Evolutionary conservation across 2,888 invertebrate genomes (phyloP), one percentile per base, ranked within the genome.

Genomic region (Anodontia alba): DNA sequence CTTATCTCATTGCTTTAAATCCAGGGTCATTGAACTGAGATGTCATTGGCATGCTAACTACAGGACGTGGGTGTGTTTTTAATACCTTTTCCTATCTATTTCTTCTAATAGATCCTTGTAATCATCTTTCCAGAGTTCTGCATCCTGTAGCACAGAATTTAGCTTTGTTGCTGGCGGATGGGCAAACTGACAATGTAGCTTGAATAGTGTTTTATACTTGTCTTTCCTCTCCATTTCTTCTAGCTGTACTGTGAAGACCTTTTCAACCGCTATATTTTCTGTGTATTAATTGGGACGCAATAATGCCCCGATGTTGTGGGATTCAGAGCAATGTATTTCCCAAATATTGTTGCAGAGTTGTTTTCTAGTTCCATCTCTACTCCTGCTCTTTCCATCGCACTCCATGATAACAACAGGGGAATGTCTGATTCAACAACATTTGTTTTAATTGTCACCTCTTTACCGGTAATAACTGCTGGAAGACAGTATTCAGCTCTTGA

Each of bases 151-250:
- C 5, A 83, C 26, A 1, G 78, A 73, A 38, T 23, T 54, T 31
- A 81, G 31, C 70, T 70, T 46, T 15, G 5, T 46, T 2, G 3
- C n/a, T 12, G 46, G 46, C 3, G 46, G 46, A 46, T 46, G 46
- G 10, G 76, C 85, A 80, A 87, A 87, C 29, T 86, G 85, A 31
- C 87, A 31, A 38, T 87, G 87, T 12, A 85, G 33, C 62, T 82
- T 85, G 20, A 76, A 20, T 3, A 73, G 70, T 33, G 36, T 74
- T 33, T n/a, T 20, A 26, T 69, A 36, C 31, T 23, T 26, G n/a
- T 73, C 42, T 38, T 71, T 20, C 8, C 33, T 31, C 31, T 43
- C 46, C 33, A 51, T 42, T 26, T 78, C 74, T 31, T 86, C 71
- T 15, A 80, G 23, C 15, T 57, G 75, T 17, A 86, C 78, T 17